A percentile compares a stretch with the other conserved stretches of the same genome.
Evolutionary conservation across 2,113 vertebrate species (phyloP).

Genomic region (Manacus vitellinus): DNA sequence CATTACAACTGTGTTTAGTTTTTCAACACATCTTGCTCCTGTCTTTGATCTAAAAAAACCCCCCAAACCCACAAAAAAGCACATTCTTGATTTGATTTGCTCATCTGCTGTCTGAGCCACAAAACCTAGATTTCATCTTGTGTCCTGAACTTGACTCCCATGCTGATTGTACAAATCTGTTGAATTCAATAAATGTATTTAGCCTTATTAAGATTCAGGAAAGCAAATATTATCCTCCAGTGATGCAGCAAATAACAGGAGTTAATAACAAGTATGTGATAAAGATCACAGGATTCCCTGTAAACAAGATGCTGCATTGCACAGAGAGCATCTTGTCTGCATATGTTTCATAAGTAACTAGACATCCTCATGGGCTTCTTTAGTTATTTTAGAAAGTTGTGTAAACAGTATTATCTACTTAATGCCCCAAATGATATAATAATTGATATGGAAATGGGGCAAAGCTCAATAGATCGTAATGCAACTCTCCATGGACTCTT

Average conservation of each 20-base stretch:
- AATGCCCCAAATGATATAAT: conserved; percentile 63
- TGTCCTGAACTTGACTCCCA: conserved; percentile 41
- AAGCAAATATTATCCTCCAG: conserved; percentile 64
- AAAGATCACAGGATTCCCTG: conserved; percentile 71
- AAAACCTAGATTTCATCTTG: conserved; percentile 32
- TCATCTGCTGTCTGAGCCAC: conserved; percentile 43
- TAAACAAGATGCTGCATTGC: conserved; percentile 67
- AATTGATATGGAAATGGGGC: conserved; percentile 68
- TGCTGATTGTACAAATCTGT: conserved; percentile 48
- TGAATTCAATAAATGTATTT: conserved; percentile 49
- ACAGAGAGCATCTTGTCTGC: conserved; percentile 62
- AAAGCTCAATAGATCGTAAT: conserved; percentile 44
- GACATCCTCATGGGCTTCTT: conserved; percentile 61
- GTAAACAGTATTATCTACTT: conserved; percentile 66
- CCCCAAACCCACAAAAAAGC: too few species aligned
- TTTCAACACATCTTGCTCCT: conserved; percentile 46
- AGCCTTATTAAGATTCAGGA: conserved; percentile 59
- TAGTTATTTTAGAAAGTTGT: conserved; percentile 58
- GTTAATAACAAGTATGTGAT: conserved; percentile 61
- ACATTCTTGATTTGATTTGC: conserved; percentile 62
- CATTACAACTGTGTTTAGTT: conserved; percentile 14
- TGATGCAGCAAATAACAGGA: conserved; percentile 56
- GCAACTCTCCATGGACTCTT: conserved; percentile 12
- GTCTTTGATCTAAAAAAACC: conserved; percentile 47
- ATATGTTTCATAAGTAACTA: conserved; percentile 67